These are phyloP conservation scores for Conomelus anceps DNA, from an alignment of 2,888 invertebrate species.

Conservation along the genomic window DNA sequence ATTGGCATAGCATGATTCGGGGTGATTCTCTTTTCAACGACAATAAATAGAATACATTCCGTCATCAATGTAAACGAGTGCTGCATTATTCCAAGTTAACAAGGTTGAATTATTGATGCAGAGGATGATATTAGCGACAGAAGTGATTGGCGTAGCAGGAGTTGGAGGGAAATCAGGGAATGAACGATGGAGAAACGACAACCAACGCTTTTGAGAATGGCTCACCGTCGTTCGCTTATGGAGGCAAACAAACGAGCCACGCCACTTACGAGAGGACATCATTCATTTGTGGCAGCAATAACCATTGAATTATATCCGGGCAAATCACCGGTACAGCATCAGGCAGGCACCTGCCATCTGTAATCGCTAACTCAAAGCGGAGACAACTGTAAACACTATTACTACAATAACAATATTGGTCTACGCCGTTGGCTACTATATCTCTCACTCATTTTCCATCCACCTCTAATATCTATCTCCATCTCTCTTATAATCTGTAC, in stretches of 20 bases:
- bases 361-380: background rate
- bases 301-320: background rate
- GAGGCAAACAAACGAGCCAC: background rate
- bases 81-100: too few relatives aligned
- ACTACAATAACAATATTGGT: background rate
- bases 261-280: background rate
- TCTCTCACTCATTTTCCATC: background rate
- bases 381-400: background rate
- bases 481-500: background rate
- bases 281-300: background rate
- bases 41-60: too few relatives aligned
- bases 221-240: too few relatives aligned
- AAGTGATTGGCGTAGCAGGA: background rate
- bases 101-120: background rate
- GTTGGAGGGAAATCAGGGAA: background rate
- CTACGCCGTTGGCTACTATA: background rate
- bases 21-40: too few relatives aligned
- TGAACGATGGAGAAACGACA: background rate
- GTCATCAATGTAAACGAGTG: too few relatives aligned
- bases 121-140: background rate
- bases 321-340: background rate
- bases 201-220: background rate
- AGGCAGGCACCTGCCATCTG: background rate
- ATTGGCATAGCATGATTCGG: too few relatives aligned
- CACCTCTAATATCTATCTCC: background rate